Evolutionary conservation across 1,140 invertebrate species (phyloP).

Genomic region (Phocides pigmalion): DNA sequence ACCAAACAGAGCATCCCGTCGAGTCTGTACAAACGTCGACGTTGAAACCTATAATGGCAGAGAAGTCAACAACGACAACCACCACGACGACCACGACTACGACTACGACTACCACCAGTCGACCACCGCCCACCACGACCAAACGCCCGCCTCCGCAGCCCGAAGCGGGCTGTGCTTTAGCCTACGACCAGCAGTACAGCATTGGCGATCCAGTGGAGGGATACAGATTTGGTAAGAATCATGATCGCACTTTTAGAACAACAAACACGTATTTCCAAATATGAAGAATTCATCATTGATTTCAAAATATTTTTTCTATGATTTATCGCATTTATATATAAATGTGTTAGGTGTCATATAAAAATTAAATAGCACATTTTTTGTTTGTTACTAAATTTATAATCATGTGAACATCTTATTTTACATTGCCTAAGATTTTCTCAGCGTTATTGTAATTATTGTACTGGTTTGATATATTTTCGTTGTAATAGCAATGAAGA

Average conservation of each 20-base stretch:
- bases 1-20: neutral
- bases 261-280: too few relatives aligned
- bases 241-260: neutral
- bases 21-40: neutral
- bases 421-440: too few relatives aligned
- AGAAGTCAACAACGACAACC: neutral
- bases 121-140: constrained; percentile 43
- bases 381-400: too few relatives aligned
- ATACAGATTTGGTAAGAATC: constrained; percentile 67
- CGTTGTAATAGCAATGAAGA: too few relatives aligned
- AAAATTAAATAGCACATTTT: too few relatives aligned
- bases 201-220: constrained; percentile 63
- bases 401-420: too few relatives aligned
- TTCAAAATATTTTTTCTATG: too few relatives aligned
- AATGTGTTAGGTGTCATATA: too few relatives aligned
- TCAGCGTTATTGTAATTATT: too few relatives aligned
- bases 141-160: constrained; percentile 56
- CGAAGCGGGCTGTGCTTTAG: constrained; percentile 62
- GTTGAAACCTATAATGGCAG: constrained; percentile 10
- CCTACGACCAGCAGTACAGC: constrained; percentile 61
- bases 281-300: too few relatives aligned
- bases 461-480: too few relatives aligned
- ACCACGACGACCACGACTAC: constrained; percentile 32
- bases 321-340: too few relatives aligned
- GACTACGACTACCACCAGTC: constrained; percentile 30